Evolutionary conservation across 2,888 invertebrate genomes (phyloP).

Genomic region (Liodrosophila aerea): DNA sequence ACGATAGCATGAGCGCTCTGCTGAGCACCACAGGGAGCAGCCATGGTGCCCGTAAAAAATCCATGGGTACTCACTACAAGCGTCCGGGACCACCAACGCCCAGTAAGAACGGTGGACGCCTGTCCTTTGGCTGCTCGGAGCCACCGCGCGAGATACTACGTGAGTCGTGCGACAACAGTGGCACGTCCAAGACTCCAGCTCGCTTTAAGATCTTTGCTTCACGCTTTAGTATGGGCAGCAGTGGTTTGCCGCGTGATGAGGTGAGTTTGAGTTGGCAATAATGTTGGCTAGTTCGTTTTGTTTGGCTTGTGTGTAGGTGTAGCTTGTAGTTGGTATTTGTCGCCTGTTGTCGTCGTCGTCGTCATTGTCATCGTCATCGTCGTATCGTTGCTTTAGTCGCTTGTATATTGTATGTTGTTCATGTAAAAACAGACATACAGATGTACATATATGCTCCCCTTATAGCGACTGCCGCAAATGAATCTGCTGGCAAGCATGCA

Average conservation of each 20-base stretch:
- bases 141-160: slow-evolving; percentile 85
- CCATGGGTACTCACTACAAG: slow-evolving; percentile 89
- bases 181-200: slow-evolving; percentile 86
- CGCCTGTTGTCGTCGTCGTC: background rate
- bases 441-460: slow-evolving; percentile 22
- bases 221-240: slow-evolving; percentile 74
- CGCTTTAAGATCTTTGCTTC: slow-evolving; percentile 86
- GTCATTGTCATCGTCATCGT: slow-evolving; percentile 23
- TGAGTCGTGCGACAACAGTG: slow-evolving; percentile 82
- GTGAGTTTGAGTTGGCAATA: slow-evolving; percentile 24
- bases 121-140: slow-evolving; percentile 84
- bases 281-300: slow-evolving; percentile 18
- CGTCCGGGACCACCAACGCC: slow-evolving; percentile 94
- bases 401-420: slow-evolving; percentile 29
- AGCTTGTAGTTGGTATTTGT: slow-evolving; percentile 5
- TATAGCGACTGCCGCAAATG: slow-evolving; percentile 27
- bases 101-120: slow-evolving; percentile 90
- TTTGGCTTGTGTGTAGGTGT: slow-evolving; percentile 8
- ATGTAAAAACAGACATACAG: slow-evolving; percentile 14
- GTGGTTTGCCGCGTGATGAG: slow-evolving; percentile 59
- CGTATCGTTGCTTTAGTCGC: slow-evolving; percentile 18
- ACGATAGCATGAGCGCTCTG: slow-evolving; percentile 82
- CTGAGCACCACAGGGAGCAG: slow-evolving; percentile 74
- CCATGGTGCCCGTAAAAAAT: slow-evolving; percentile 82
- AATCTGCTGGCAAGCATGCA: slow-evolving; percentile 33